A percentile compares a stretch with the other conserved stretches of the same genome.
Conservation (phyloP, 1,140 invertebrate species). For the Maconellicoccus hirsutus region DNA sequence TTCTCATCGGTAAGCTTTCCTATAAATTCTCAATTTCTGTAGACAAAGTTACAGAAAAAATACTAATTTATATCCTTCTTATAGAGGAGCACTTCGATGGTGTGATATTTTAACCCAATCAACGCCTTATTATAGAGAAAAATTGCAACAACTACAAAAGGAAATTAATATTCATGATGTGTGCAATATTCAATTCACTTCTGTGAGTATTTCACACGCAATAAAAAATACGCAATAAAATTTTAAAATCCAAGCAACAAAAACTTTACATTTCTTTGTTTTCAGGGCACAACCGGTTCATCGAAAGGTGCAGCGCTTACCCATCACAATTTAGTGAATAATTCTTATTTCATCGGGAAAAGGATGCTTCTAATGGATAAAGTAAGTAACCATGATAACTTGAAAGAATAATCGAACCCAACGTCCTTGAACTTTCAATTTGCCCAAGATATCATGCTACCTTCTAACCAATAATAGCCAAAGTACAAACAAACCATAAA, state of each 20-base stretch:
- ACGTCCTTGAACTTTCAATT: too few species aligned
- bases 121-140: not conserved
- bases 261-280: too few species aligned
- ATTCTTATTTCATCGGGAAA: conserved; percentile 43
- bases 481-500: too few species aligned
- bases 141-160: not conserved
- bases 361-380: conserved; percentile 27
- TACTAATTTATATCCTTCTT: too few species aligned
- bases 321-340: conserved; percentile 78
- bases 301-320: conserved; percentile 79
- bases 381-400: conserved; percentile 24
- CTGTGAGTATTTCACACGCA: conserved; percentile 43
- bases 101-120: not conserved
- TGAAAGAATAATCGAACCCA: too few species aligned
- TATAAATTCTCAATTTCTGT: too few species aligned
- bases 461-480: too few species aligned
- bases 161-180: conserved; percentile 51
- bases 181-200: conserved; percentile 78
- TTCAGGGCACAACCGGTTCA: conserved; percentile 65
- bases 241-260: too few species aligned
- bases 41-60: too few species aligned
- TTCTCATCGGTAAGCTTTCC: not conserved
- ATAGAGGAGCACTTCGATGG: not conserved
- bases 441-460: too few species aligned
- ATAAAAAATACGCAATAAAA: too few species aligned